Evolutionary conservation across 2,888 invertebrate species (phyloP), one percentile per base, ranked within the genome.

Genomic region (Polylopha cassiicola): DNA sequence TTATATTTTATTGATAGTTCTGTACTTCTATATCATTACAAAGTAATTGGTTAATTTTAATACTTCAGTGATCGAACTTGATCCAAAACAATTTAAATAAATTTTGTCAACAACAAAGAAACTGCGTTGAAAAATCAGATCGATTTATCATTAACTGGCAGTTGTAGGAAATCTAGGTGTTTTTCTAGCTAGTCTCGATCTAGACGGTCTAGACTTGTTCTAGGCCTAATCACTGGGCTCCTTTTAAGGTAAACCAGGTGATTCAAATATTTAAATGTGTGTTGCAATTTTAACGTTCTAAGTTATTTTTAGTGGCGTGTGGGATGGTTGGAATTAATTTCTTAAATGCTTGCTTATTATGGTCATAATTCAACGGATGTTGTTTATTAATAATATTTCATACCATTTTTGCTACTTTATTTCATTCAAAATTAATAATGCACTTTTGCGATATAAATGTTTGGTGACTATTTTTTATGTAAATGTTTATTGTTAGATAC

Each of bases 171-270:
- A 42, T 37, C 11, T 17, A 24, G 37, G 17, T 18, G 31, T 31
- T 42, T 37, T 42, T 42, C 37, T 37, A 30, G 22, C 16, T 37
- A 32, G 14, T 5, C 13, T 28, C 26, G 14, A 10, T 13, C 13
- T 17, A 14, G 36, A 36, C 15, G 17, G 37, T 27, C 42, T 7
- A n/a, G 36, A 47, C 48, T 28, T 27, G 48, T 46, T 26, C 10
- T 29, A 3, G n/a, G 22, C 9, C 15, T 43, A 44, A 47, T 34
- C 38, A 43, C 32, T 36, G 34, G 18, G 36, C 14, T n/a, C 48
- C 43, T 34, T 47, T 44, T 52, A 50, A 49, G 48, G 48, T 44
- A 36, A 49, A 37, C 47, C 21, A 41, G 42, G 43, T 44, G 30
- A 43, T 46, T 36, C 48, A 49, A 51, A 10, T 46, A 27, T 39